Conservation (phyloP, 2,797 vertebrate genomes). For the Columba guinea region DNA sequence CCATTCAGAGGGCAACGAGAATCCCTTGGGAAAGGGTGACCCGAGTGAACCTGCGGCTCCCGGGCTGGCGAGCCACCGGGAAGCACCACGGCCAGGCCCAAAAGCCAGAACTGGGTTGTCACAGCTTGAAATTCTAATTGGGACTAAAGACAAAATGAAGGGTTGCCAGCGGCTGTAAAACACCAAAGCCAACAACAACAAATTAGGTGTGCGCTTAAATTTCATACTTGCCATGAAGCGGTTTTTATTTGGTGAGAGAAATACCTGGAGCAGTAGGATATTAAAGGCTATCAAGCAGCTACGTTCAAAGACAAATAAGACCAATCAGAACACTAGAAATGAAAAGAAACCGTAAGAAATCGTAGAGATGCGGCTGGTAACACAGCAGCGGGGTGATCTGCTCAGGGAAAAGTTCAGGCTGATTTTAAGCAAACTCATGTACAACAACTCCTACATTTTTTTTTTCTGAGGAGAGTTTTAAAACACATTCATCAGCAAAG, state of each 20-base stretch:
- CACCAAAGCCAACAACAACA: neutral
- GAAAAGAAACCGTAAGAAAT: neutral
- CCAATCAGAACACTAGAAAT: neutral
- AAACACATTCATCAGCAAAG: neutral
- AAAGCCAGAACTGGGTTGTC: neutral
- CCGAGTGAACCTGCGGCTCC: neutral
- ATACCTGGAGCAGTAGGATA: neutral
- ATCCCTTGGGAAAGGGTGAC: neutral
- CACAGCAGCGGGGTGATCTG: neutral
- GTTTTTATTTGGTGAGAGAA: constrained; percentile 2
- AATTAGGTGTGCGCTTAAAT: neutral
- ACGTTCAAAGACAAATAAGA: neutral
- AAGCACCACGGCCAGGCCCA: neutral
- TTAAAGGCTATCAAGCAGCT: neutral
- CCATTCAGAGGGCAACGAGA: rapidly evolving
- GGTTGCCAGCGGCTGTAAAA: neutral
- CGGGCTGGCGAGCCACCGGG: neutral
- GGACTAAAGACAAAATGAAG: neutral
- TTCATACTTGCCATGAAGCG: neutral
- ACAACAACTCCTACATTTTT: rapidly evolving
- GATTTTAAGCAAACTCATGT: neutral
- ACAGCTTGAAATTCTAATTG: neutral
- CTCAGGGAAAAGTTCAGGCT: neutral
- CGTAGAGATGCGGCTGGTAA: neutral
- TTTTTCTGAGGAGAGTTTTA: neutral